These are phyloP conservation scores for Tenualosa thibaudeaui DNA, from an alignment of 2,797 vertebrate genomes.

Conservation along the genomic window DNA sequence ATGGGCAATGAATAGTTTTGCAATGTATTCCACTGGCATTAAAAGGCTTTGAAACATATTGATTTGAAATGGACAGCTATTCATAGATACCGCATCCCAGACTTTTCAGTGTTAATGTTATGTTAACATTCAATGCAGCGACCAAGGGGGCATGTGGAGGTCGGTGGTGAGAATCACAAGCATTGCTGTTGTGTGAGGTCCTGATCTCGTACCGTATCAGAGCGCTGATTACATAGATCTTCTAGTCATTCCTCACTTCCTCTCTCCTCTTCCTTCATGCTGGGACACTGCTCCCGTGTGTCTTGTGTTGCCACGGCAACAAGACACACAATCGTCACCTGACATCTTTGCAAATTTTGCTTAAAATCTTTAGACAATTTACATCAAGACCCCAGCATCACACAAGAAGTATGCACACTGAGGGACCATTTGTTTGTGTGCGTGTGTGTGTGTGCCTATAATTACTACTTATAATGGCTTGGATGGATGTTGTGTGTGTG, in stretches of 20 bases:
- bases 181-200: not conserved
- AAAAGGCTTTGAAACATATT: too few relatives aligned
- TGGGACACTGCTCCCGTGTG: not conserved
- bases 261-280: not conserved
- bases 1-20: too few relatives aligned
- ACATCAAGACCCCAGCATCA: not conserved
- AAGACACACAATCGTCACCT: not conserved
- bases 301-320: not conserved
- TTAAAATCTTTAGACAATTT: not conserved
- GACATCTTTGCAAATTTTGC: not conserved
- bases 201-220: not conserved
- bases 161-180: not conserved
- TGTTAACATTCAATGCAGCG: not conserved
- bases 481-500: not conserved
- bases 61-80: too few relatives aligned
- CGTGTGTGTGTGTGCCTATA: not conserved
- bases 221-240: not conserved
- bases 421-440: not conserved
- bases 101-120: too few relatives aligned
- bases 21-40: too few relatives aligned
- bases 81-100: too few relatives aligned
- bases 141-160: not conserved
- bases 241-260: not conserved
- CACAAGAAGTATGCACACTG: not conserved
- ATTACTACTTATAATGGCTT: not conserved